Evolutionary conservation across 2,113 vertebrate genomes (phyloP).

Genomic region (Promerops cafer): DNA sequence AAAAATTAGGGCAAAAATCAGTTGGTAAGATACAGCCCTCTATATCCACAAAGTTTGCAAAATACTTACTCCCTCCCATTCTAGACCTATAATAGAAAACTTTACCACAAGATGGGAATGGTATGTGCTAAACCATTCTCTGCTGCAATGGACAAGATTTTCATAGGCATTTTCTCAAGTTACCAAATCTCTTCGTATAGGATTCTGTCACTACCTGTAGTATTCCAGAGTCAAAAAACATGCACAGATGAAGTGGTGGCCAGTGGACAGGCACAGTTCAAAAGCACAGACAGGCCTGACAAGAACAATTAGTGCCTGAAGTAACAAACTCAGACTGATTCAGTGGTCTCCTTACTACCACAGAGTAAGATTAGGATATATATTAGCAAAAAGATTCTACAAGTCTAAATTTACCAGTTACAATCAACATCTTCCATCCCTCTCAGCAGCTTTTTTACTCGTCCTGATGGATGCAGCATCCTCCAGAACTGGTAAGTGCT

Average conservation of each 20-base stretch:
- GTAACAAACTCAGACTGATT: background rate
- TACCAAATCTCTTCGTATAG: background rate
- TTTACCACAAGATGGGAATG: background rate
- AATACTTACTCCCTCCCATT: background rate
- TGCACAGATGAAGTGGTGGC: background rate
- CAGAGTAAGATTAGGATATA: background rate
- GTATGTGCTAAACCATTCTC: background rate
- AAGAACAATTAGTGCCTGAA: background rate
- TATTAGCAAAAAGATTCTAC: background rate
- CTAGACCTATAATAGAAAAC: background rate
- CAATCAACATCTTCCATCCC: background rate
- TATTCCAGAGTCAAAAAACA: background rate
- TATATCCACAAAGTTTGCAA: too few relatives aligned
- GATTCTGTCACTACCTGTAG: background rate
- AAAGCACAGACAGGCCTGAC: background rate
- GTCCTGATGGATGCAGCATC: background rate
- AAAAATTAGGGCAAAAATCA: background rate
- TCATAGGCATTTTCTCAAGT: background rate
- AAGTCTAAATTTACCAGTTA: background rate
- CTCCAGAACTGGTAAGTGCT: background rate
- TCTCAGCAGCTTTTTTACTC: background rate
- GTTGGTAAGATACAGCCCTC: background rate
- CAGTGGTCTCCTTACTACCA: background rate
- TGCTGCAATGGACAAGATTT: background rate
- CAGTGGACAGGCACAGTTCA: background rate